A percentile compares a stretch with the other conserved stretches of the same genome.
Evolutionary conservation across 1,140 invertebrate genomes (phyloP).

Genomic region (Wiebesia pumilae): DNA sequence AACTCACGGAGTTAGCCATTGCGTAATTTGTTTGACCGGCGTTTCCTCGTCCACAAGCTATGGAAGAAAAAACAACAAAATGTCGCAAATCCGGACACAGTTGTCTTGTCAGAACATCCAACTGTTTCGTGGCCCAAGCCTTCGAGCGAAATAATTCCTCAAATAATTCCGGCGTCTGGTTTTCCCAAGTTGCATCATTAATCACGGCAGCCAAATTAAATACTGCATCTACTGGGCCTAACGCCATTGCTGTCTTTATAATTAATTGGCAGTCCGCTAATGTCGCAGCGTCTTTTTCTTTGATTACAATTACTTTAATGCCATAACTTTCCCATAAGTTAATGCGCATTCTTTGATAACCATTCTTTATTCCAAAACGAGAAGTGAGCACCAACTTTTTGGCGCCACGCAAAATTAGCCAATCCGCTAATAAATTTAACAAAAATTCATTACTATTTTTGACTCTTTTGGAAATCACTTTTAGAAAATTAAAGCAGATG

Average conservation of each 20-base stretch:
- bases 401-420: conserved; percentile 83
- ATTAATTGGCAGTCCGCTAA: conserved; percentile 75
- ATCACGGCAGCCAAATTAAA: conserved; percentile 86
- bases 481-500: no score
- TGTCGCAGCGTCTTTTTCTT: conserved; percentile 72
- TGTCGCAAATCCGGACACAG: conserved; percentile 74
- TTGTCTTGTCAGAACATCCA: conserved; percentile 75
- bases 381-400: conserved; percentile 82
- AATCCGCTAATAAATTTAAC: conserved; percentile 74
- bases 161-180: conserved; percentile 75
- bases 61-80: conserved; percentile 84
- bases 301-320: conserved; percentile 73
- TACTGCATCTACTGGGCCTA: conserved; percentile 83
- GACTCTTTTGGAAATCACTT: no score
- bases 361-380: conserved; percentile 80
- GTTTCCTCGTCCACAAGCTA: conserved; percentile 86
- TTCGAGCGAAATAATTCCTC: conserved; percentile 73
- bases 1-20: conserved; percentile 75
- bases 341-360: conserved; percentile 79
- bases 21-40: conserved; percentile 87
- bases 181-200: conserved; percentile 74
- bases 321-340: conserved; percentile 77
- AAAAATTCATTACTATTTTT: not conserved
- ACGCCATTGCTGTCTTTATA: conserved; percentile 75
- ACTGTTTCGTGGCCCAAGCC: conserved; percentile 71